Evolutionary conservation across 23 tunicate genomes (phyloP).

Genomic region (Trididemnum miniatum): DNA sequence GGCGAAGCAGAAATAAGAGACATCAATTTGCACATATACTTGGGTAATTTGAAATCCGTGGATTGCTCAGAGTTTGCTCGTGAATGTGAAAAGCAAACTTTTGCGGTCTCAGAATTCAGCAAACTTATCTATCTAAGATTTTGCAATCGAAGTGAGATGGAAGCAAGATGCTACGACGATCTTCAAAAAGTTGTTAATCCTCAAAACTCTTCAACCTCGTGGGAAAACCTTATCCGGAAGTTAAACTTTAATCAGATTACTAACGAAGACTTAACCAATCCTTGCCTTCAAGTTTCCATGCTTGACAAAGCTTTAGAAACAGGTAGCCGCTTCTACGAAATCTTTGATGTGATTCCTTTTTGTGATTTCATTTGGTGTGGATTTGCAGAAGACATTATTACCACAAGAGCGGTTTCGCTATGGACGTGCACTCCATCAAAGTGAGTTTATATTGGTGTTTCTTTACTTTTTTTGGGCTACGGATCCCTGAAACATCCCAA

Average conservation of each 20-base stretch:
- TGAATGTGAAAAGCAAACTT: background rate
- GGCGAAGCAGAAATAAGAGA: too few relatives aligned
- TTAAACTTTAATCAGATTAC: background rate
- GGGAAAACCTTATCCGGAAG: background rate
- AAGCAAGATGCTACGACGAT: background rate
- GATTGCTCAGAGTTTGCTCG: background rate
- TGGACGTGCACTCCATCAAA: slow-evolving; percentile 60
- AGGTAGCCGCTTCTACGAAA: slow-evolving; percentile 19
- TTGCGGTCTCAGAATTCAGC: background rate
- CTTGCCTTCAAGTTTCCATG: slow-evolving; percentile 67
- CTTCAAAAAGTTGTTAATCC: background rate
- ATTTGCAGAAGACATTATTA: slow-evolving; percentile 20
- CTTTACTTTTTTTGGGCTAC: too few relatives aligned
- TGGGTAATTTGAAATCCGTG: background rate
- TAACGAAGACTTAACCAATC: background rate
- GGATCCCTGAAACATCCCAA: too few relatives aligned
- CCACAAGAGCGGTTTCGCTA: slow-evolving; percentile 16
- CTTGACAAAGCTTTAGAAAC: slow-evolving; percentile 38
- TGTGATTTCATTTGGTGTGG: slow-evolving; percentile 68
- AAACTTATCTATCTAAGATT: background rate
- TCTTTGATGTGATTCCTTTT: slow-evolving; percentile 36
- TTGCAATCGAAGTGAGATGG: background rate
- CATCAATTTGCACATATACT: too few relatives aligned
- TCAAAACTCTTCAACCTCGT: background rate
- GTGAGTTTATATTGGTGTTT: slow-evolving; percentile 10